Percentiles rank a stretch among this genome's conserved stretches.
phyloP scores from a whole-genome alignment of 1,140 invertebrate species.

The Globodera rostochiensis region DNA sequence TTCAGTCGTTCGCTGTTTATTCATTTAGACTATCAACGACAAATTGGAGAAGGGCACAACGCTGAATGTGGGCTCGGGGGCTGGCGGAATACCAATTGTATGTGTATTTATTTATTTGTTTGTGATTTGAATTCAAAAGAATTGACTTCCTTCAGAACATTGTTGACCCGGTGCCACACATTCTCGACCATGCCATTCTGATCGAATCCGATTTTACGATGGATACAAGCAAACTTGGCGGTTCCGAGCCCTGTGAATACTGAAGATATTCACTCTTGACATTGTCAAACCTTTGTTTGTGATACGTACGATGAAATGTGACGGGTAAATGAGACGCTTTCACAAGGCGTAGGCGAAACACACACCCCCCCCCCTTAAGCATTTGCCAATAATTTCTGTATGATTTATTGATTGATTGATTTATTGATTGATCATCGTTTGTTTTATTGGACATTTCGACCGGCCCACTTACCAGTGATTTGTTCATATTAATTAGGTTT shows the following conservation, averaged over 20 bases:
- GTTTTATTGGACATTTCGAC: no score
- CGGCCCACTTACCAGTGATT: no score
- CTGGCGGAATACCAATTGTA: constrained; percentile 56
- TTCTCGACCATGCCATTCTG: constrained; percentile 62
- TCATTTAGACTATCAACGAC: constrained; percentile 54
- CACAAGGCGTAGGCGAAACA: no score
- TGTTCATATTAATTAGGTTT: no score
- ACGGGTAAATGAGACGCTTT: constrained; percentile 51
- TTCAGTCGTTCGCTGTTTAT: constrained; percentile 6
- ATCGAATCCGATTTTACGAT: constrained; percentile 60
- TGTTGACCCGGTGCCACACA: constrained; percentile 53
- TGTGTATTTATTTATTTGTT: background rate
- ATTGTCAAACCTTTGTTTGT: constrained; percentile 39
- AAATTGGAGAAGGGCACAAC: constrained; percentile 55
- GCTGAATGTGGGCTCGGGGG: constrained; percentile 45
- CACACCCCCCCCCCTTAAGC: no score
- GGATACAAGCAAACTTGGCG: constrained; percentile 33
- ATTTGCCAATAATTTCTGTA: no score
- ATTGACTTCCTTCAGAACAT: constrained; percentile 30
- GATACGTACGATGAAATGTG: constrained; percentile 44
- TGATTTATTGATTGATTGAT: no score
- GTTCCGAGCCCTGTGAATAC: constrained; percentile 14
- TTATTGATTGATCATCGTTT: no score
- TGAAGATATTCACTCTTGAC: background rate
- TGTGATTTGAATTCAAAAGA: background rate